Base-by-base conservation (phyloP, 1,140 invertebrate genomes). In the Rhagoletis pomonella region DNA sequence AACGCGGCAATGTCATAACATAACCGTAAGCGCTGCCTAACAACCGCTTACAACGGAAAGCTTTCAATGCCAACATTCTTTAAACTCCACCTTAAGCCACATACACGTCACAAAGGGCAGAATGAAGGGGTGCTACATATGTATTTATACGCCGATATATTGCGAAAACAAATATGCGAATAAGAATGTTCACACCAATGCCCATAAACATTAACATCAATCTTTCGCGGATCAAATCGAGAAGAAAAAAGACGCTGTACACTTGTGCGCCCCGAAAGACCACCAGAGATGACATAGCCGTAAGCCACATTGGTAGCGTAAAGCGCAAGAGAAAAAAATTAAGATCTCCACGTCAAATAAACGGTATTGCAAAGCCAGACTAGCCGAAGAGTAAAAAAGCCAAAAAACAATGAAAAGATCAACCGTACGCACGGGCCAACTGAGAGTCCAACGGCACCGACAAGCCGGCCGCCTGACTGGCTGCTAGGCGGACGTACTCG, bases 171-270 rank as follows among this genome's bases (percentile, higher is more conserved):
- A 81, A 81, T 81, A 81, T 81, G 47, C 73, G 73, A 81, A 81
- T 81, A 50, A 58, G 73, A 81, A 81, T 81, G 73, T 81, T 81
- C 73, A 81, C 73, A 81, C 73, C 73, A 81, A 81, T 81, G 73
- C 73, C 73, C 73, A 81, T 81, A 81, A 81, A 81, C 73, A 81
- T 81, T 81, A 81, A 81, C 73, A 81, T 81, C 73, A 81, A 81
- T 81, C 73, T 81, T 81, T 81, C 47, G 73, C 73, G 73, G 73
- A 81, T 81, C 73, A 81, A 81, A 81, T 81, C 47, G 73, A 50
- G n/a, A 19, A 81, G 73, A 81, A 81, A 81, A 39, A 42, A 50
- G 0, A 55, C 73, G 73, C 47, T 55, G 29, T 81, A 19, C 73
- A 81, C 73, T 81, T 81, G 73, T 81, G 73, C 73, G 19, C 73